Conservation (phyloP, 2,113 vertebrate species). For the Oophaga pumilio region DNA sequence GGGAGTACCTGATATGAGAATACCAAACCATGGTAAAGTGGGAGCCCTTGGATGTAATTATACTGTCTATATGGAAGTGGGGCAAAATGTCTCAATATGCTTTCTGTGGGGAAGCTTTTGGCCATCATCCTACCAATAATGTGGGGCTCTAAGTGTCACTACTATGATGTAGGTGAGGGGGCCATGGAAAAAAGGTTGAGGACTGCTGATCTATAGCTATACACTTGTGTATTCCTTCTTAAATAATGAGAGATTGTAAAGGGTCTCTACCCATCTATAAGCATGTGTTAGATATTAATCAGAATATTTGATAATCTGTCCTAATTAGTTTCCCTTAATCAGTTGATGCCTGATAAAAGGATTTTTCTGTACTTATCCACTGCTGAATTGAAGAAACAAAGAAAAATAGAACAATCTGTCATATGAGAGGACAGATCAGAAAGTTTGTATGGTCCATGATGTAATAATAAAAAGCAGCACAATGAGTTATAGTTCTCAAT, state of each 20-base stretch:
- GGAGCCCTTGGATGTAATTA: no score
- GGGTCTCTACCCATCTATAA: neutral
- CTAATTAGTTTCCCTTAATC: neutral
- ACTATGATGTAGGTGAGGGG: no score
- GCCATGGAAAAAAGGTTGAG: no score
- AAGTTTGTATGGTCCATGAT: conserved; percentile 35
- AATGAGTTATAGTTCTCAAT: conserved; percentile 56
- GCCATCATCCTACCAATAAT: no score
- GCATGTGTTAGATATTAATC: neutral
- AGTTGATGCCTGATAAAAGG: neutral
- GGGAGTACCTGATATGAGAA: no score
- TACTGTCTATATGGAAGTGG: no score
- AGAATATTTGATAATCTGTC: neutral
- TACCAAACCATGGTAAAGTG: no score
- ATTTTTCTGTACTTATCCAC: neutral
- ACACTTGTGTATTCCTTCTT: neutral
- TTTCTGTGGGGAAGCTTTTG: no score
- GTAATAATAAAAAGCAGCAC: conserved; percentile 46
- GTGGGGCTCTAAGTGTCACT: no score
- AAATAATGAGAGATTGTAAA: neutral
- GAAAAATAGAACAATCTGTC: conserved; percentile 1
- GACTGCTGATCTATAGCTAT: neutral
- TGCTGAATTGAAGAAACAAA: neutral
- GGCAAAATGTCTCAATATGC: no score
- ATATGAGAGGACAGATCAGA: conserved; percentile 10